Evolutionary conservation across 92 coral and sea anemone genomes (phyloP), one percentile per base, ranked within the genome.

Genomic region (Metridium senile): DNA sequence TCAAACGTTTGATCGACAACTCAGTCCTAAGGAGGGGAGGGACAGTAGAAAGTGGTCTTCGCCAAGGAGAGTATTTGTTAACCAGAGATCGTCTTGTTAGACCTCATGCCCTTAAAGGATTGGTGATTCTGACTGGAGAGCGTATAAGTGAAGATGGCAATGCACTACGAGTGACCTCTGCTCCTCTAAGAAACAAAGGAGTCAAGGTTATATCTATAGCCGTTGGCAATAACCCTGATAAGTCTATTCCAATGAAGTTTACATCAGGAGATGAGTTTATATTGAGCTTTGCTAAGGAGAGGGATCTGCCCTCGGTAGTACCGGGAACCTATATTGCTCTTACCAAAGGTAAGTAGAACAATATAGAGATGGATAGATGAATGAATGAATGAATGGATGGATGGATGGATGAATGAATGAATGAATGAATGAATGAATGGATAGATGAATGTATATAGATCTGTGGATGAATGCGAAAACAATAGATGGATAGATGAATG

Each of bases 41-140:
- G 4, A 82, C 74, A 22, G 85, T 84, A 35, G 92, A 80, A 58
- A 69, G 76, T 58, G 94, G 89, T 25, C 83, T 88, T 47, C 88
- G 79, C 45, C 80, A 32, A 11, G 90, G 89, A 20, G 78, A 82
- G 45, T 52, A 58, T 7, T 78, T 87, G 31, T 47, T 89, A 28
- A 85, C 89, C 53, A 80, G 81, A 0, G 74, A 82, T 65, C 59
- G 65, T 47, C 51, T 85, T 70, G 75, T 85, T 9, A 81, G 99
- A 65, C 72, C 86, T 26, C 69, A 88, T 52, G 93, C 93, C 31
- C 81, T 81, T 21, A 96, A 89, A 57, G 91, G 90, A 25, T 26
- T 96, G 61, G 78, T 96, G 26, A 71, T 96, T 33, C 63, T 96
- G 86, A 84, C 93, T 33, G 99, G 99, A 17, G 93, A 88, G 22